These are phyloP conservation scores for Aphis craccivora DNA, from an alignment of 1,140 invertebrate species.

Conservation along the genomic window DNA sequence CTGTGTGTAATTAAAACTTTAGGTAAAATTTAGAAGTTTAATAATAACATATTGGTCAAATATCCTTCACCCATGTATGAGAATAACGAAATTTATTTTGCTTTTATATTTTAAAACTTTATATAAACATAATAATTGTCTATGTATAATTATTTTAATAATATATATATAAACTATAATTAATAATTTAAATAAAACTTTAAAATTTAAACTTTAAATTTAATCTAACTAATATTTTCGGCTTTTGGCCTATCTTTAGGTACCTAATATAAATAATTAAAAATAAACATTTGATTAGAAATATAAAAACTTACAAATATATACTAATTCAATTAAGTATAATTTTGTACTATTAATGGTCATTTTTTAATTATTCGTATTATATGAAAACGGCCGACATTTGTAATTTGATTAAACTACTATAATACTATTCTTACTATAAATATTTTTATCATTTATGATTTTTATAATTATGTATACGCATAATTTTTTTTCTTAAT, in stretches of 20 bases:
- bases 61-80: background rate
- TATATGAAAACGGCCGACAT: background rate
- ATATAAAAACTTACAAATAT: background rate
- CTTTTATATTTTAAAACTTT: background rate
- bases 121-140: background rate
- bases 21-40: background rate
- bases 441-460: background rate
- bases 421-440: no score
- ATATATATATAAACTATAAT: background rate
- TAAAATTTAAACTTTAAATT: background rate
- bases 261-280: background rate
- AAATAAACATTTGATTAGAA: background rate
- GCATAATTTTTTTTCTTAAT: background rate
- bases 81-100: background rate
- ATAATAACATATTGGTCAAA: background rate
- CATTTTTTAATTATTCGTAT: background rate
- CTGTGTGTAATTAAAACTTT: no score
- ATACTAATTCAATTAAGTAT: background rate
- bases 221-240: background rate
- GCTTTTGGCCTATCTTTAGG: background rate
- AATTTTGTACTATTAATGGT: background rate
- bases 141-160: no score
- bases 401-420: background rate
- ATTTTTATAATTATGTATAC: background rate
- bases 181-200: slow-evolving; percentile 11